Conservation (phyloP, 2,113 vertebrate species). For the Lepidothrix coronata region DNA sequence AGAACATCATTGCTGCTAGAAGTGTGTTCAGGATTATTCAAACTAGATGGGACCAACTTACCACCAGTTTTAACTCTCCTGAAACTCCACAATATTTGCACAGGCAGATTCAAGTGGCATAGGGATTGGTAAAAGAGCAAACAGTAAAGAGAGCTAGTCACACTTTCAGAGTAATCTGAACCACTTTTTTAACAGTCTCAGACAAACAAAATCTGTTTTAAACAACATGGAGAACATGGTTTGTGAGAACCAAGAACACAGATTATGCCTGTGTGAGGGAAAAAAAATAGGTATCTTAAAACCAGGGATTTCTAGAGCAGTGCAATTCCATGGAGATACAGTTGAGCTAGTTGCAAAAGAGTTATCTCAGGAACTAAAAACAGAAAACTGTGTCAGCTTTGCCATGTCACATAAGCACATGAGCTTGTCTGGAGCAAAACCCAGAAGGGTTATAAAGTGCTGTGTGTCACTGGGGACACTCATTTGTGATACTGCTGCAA, state of each 20-base stretch:
- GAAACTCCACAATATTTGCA: neutral
- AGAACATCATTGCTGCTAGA: constrained; percentile 6
- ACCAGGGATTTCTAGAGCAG: neutral
- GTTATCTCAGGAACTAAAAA: neutral
- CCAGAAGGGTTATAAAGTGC: neutral
- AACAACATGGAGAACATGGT: neutral
- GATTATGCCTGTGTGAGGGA: neutral
- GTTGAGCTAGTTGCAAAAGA: neutral
- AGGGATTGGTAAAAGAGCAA: neutral
- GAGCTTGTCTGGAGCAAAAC: neutral
- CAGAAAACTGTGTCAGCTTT: neutral
- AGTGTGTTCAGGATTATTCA: constrained; percentile 7
- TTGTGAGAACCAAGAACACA: neutral
- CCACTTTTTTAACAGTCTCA: neutral
- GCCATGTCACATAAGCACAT: neutral
- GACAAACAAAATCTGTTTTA: neutral
- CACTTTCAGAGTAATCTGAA: neutral
- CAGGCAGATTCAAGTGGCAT: neutral
- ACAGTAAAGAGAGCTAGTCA: neutral
- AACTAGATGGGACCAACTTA: neutral
- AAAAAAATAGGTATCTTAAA: neutral
- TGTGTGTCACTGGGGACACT: neutral
- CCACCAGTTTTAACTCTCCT: neutral
- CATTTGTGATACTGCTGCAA: neutral
- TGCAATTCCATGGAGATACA: neutral